These are phyloP conservation scores for Helicolenus hilgendorfi DNA, from an alignment of 2,797 vertebrate species.

Conservation along the genomic window DNA sequence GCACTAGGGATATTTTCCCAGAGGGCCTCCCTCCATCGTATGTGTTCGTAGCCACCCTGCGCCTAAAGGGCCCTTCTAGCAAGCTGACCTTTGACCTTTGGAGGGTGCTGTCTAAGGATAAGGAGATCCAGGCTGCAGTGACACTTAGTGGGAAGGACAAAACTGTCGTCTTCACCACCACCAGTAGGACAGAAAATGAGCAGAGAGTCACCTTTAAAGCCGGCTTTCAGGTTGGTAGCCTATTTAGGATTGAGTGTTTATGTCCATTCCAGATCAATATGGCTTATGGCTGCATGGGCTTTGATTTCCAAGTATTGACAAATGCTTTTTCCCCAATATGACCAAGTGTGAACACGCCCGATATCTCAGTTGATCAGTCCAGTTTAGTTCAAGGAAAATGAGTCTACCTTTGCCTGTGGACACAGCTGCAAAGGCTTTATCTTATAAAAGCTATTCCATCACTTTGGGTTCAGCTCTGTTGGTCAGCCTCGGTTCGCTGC, in stretches of 20 bases:
- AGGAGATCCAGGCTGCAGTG: conserved; percentile 87
- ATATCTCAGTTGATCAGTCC: background rate
- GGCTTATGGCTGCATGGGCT: background rate
- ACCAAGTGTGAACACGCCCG: background rate
- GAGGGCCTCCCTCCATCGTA: conserved; percentile 93
- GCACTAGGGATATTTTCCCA: conserved; percentile 90
- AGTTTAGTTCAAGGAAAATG: background rate
- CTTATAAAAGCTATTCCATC: background rate
- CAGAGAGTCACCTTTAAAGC: conserved; percentile 81
- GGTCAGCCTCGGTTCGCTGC: no score
- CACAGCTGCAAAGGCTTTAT: background rate
- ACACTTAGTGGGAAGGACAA: conserved; percentile 84
- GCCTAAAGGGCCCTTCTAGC: conserved; percentile 78
- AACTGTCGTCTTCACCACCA: conserved; percentile 86
- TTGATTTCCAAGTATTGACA: background rate
- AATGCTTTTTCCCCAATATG: background rate
- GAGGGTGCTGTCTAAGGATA: conserved; percentile 89
- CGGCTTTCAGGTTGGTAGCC: conserved; percentile 83
- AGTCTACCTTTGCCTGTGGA: background rate
- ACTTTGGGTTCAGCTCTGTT: background rate
- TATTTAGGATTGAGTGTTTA: background rate
- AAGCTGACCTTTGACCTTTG: conserved; percentile 88
- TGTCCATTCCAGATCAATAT: background rate
- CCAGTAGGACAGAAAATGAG: conserved; percentile 63
- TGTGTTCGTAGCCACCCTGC: conserved; percentile 91